Conservation (phyloP, 2,888 invertebrate species). For the Athetis lepigone region DNA sequence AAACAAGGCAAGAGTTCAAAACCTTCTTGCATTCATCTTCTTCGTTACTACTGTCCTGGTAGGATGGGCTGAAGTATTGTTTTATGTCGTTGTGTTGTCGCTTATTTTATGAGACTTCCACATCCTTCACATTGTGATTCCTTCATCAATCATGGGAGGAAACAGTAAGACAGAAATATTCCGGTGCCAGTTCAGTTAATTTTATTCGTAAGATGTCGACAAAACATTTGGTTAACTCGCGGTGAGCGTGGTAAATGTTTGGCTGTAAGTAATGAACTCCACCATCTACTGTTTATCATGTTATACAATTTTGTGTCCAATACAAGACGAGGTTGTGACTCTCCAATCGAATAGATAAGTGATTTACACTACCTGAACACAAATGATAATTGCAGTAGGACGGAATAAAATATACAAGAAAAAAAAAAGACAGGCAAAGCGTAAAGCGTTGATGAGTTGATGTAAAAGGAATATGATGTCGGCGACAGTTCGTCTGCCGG, state of each 20-base stretch:
- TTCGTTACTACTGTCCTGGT: slow-evolving; percentile 1
- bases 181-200: slow-evolving; percentile 17
- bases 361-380: no score
- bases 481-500: slow-evolving; percentile 37
- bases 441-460: not conserved
- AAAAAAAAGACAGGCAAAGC: no score
- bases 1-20: slow-evolving; percentile 26
- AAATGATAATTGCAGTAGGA: no score
- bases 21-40: not conserved
- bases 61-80: not conserved
- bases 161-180: no score
- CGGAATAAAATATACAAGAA: no score
- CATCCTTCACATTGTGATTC: not conserved
- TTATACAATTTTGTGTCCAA: slow-evolving; percentile 9
- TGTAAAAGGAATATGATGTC: slow-evolving; percentile 2
- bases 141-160: not conserved
- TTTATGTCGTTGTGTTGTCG: not conserved
- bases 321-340: slow-evolving; percentile 6
- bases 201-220: slow-evolving; percentile 32
- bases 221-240: slow-evolving; percentile 34
- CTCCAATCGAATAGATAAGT: slow-evolving; percentile 4
- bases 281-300: slow-evolving; percentile 31
- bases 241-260: slow-evolving; percentile 29
- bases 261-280: slow-evolving; percentile 45
- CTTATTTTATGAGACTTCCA: not conserved